phyloP scores from a whole-genome alignment of 2,113 vertebrate species.

The Sinocyclocheilus anshuiensis region DNA sequence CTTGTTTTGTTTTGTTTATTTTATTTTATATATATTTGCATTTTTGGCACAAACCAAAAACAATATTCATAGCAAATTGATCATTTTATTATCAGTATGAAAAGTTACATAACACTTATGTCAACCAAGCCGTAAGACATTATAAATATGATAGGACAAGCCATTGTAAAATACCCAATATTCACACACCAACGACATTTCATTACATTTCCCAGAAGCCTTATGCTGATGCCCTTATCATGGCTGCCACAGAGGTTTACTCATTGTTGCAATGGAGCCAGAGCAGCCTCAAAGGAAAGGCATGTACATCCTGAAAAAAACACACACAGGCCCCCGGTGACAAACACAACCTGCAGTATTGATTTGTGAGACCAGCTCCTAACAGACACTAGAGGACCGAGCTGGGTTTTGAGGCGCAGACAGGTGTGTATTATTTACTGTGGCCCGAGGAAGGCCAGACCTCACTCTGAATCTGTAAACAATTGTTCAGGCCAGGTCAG shows the following conservation, averaged over 20 bases:
- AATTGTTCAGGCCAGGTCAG: constrained; percentile 17
- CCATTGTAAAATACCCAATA: constrained; percentile 7
- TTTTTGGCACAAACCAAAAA: background rate
- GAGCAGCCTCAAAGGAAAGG: constrained; percentile 34
- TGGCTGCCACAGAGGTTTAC: constrained; percentile 54
- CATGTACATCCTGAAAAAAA: constrained; percentile 41
- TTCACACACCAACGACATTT: background rate
- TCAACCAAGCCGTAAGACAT: background rate
- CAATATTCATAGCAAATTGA: background rate
- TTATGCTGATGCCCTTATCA: constrained; percentile 65
- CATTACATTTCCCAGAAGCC: constrained; percentile 18
- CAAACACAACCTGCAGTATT: constrained; percentile 61
- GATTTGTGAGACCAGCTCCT: constrained; percentile 42
- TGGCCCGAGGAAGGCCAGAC: constrained; percentile 44
- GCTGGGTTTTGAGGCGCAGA: constrained; percentile 29
- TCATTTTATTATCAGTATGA: background rate
- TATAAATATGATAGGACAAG: background rate
- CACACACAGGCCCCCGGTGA: background rate
- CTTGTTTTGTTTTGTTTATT: background rate
- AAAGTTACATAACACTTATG: background rate
- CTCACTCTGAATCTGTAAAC: constrained; percentile 50
- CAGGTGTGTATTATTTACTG: constrained; percentile 59
- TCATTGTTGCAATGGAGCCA: background rate
- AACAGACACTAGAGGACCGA: constrained; percentile 29
- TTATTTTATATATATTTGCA: background rate